Base-by-base conservation (phyloP, 1,140 invertebrate genomes). In the Archivesica marissinica region DNA sequence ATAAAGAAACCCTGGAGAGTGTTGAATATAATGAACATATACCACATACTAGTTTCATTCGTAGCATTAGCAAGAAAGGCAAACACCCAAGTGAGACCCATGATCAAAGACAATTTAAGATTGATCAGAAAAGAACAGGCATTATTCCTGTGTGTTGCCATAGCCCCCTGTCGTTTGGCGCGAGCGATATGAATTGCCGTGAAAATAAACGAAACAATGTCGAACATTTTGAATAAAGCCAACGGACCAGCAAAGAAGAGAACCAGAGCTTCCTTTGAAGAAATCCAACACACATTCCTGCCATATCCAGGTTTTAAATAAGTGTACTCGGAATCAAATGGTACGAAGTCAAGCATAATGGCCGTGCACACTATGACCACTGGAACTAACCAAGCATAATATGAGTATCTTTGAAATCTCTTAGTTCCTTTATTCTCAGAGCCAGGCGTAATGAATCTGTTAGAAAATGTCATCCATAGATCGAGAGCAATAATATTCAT, bases 401-500 rank as follows among this genome's bases (percentile, higher is more conserved):
- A 25, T 1, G 94, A 94, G 86, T 95, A 96, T 7, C 92, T 86
- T 11, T 94, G 76, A 85, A 95, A 95, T 38, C 93, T 52, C 30
- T 88, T 91, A 80, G 70, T 74, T 23, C 77, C 59, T 52, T 75
- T 82, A 30, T 66, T 72, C 0, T 74, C 70, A 15, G 74, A 61
- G 15, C 77, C 91, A 7, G 77, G 87, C 38, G 77, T 70, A 28
- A 87, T 50, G 30, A 86, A 88, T 23, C 41, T 66, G 44, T 85
- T 72, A 3, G 88, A 81, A 90, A 95, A 95, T 4, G 97, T 98
- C 30, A 94, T 91, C 92, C 94, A 95, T 7, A 95, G 94, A 86
- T 95, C 95, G 88, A 94, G 95, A 0, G 95, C 94, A 87, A 96
- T 94, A 0, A 94, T 93, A 52, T 94, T 94, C 94, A 95, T 95